These are phyloP conservation scores for Dendrocincla tyrannina DNA, from an alignment of 2,797 vertebrate genomes.

Conservation along the genomic window DNA sequence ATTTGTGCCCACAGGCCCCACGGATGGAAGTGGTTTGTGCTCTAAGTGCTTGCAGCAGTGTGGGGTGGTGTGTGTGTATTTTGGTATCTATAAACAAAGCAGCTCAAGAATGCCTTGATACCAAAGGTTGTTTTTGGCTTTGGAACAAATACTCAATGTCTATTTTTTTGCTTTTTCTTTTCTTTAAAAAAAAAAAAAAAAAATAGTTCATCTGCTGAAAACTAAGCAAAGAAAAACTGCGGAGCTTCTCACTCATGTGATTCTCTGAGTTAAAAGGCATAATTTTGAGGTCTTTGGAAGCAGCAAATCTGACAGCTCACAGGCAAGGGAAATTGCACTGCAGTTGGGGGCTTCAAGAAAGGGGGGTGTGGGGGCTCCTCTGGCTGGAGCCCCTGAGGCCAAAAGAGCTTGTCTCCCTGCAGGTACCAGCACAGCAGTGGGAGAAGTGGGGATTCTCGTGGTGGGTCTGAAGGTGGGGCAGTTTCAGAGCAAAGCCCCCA, in stretches of 20 bases:
- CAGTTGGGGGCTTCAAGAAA: not conserved
- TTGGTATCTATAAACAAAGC: constrained; percentile 72
- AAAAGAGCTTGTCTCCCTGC: not conserved
- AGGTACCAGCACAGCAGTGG: not conserved
- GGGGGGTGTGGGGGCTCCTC: not conserved
- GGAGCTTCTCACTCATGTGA: not conserved
- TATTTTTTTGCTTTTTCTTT: not conserved
- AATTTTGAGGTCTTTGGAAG: not conserved
- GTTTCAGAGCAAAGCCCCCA: fast-evolving
- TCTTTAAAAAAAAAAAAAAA: not conserved
- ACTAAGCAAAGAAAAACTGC: not conserved
- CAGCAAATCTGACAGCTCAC: fast-evolving
- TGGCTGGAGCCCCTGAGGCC: not conserved
- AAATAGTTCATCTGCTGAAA: constrained; percentile 7
- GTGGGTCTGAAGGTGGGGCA: no score
- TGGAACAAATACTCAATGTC: constrained; percentile 40
- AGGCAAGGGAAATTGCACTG: not conserved
- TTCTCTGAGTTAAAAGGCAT: not conserved
- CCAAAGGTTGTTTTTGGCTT: constrained; percentile 65
- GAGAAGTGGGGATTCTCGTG: not conserved
- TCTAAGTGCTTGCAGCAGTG: constrained; percentile 41
- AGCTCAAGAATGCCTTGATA: constrained; percentile 67
- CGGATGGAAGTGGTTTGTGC: constrained; percentile 3
- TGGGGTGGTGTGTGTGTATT: constrained; percentile 54
- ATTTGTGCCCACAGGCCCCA: not conserved